These are phyloP conservation scores for Saccostrea echinata DNA, from an alignment of 1,140 invertebrate species.

Conservation along the genomic window DNA sequence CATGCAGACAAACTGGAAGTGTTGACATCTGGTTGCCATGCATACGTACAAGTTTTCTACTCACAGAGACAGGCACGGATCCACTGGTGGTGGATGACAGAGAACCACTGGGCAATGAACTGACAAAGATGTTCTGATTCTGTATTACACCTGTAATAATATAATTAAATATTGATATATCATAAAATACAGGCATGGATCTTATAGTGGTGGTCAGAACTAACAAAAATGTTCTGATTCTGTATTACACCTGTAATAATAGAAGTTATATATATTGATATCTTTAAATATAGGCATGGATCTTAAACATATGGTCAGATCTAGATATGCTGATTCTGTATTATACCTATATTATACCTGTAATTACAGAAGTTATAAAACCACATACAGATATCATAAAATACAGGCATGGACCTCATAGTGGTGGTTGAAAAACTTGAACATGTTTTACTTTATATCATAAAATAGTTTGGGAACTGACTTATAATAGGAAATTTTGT, in stretches of 20 bases:
- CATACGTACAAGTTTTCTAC: conserved; percentile 44
- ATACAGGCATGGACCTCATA: no score
- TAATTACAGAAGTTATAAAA: no score
- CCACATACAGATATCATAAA: no score
- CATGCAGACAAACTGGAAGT: background rate
- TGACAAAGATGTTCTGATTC: conserved; percentile 74
- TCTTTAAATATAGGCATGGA: no score
- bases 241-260: background rate
- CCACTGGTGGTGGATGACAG: conserved; percentile 40
- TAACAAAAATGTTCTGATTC: background rate
- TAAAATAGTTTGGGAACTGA: no score
- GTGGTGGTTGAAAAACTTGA: no score
- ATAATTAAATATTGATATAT: no score
- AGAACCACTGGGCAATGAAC: conserved; percentile 58
- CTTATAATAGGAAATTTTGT: no score
- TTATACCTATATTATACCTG: background rate
- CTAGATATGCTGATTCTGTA: background rate
- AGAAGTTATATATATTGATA: no score
- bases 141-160: conserved; percentile 63
- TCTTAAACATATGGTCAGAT: no score
- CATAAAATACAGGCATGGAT: no score
- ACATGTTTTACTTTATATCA: no score
- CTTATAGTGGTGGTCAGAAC: background rate
- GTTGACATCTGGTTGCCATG: conserved; percentile 22
- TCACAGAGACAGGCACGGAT: conserved; percentile 31